Evolutionary conservation across 2,797 vertebrate species (phyloP).

Genomic region (Aselliscus stoliczkanus): DNA sequence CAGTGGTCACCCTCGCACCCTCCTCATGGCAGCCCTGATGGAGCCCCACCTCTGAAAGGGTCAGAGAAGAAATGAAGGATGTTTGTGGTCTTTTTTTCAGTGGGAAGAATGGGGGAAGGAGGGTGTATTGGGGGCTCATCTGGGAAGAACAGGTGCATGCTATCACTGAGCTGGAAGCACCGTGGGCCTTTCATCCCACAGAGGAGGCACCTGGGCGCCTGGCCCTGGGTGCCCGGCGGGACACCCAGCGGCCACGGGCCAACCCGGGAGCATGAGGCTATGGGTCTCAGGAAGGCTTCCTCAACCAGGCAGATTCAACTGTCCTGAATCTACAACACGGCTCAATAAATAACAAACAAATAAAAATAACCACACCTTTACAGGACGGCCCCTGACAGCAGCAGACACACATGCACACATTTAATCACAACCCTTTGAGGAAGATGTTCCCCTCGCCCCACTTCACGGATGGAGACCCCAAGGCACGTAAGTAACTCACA

Average conservation of each 20-base stretch:
- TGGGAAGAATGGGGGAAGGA: background rate
- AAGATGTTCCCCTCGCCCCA: fast-evolving
- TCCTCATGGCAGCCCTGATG: fast-evolving
- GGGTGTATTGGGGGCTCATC: fast-evolving
- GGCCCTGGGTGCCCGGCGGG: fast-evolving
- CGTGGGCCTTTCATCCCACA: fast-evolving
- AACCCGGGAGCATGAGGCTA: fast-evolving
- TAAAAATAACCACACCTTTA: fast-evolving
- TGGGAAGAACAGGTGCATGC: background rate
- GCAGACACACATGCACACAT: fast-evolving
- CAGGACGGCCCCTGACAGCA: too few species aligned
- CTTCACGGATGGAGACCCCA: fast-evolving
- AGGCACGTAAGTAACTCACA: background rate
- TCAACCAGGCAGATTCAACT: background rate
- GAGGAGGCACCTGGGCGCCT: fast-evolving
- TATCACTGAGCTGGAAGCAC: fast-evolving
- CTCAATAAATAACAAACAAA: too few species aligned
- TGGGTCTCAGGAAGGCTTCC: background rate
- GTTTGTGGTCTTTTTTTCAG: fast-evolving
- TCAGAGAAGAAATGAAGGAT: background rate
- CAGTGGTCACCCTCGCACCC: fast-evolving
- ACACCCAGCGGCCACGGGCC: fast-evolving
- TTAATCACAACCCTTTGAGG: fast-evolving
- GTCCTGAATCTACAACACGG: background rate
- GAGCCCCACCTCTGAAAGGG: background rate